Conservation (phyloP, 1,140 invertebrate species). For the Drosophila navojoa region DNA sequence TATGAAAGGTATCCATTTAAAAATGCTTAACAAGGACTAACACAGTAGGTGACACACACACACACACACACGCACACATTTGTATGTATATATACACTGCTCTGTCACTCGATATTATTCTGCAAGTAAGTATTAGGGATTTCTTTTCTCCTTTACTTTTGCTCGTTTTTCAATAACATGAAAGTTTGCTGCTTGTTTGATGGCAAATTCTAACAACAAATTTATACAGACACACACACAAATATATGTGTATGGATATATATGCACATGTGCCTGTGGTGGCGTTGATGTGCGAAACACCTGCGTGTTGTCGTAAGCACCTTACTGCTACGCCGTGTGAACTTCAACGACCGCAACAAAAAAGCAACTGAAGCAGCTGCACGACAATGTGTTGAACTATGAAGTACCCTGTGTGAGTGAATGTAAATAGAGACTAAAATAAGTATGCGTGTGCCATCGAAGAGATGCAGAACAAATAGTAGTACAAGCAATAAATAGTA, state of each 20-base stretch:
- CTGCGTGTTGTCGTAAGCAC: constrained; percentile 46
- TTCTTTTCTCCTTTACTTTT: constrained; percentile 48
- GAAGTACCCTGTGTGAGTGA: not conserved
- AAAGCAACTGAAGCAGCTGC: constrained; percentile 87
- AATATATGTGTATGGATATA: not conserved
- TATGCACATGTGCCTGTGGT: not conserved
- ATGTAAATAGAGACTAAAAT: not conserved
- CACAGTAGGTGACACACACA: constrained; percentile 1
- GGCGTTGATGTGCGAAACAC: constrained; percentile 47
- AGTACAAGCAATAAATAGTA: too few relatives aligned
- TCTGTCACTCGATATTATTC: constrained; percentile 69
- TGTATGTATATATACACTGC: constrained; percentile 10
- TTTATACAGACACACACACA: constrained; percentile 22
- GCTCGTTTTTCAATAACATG: constrained; percentile 76
- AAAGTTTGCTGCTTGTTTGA: constrained; percentile 67
- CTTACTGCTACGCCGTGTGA: constrained; percentile 37
- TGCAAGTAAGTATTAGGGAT: constrained; percentile 58
- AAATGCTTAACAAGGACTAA: constrained; percentile 63
- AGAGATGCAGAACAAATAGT: too few relatives aligned
- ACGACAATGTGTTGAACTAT: constrained; percentile 85
- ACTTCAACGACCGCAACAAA: constrained; percentile 92
- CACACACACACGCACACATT: constrained; percentile 18
- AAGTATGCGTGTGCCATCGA: too few relatives aligned
- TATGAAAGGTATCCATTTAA: constrained; percentile 72
- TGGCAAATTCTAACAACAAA: constrained; percentile 70